Conservation (phyloP, 2,797 vertebrate species). For the Muscicapa comitata region DNA sequence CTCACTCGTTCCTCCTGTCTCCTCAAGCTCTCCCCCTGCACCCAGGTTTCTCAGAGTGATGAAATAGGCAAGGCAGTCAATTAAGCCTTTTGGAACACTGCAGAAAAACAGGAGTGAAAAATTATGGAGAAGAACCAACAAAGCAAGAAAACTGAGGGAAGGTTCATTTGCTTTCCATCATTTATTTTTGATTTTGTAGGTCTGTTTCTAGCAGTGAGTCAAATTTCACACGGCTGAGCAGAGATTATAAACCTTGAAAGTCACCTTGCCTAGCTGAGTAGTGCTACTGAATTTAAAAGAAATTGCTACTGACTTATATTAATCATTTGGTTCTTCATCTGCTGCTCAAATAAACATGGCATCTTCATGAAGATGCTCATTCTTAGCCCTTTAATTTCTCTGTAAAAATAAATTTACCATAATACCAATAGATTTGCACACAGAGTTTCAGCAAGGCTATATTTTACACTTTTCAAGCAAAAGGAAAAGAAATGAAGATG, state of each 20-base stretch:
- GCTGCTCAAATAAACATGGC: background rate
- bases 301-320: background rate
- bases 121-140: background rate
- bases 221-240: background rate
- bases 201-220: background rate
- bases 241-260: background rate
- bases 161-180: background rate
- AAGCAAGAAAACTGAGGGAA: background rate
- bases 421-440: background rate
- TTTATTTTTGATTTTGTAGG: background rate
- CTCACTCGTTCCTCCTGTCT: background rate
- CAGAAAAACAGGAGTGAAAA: background rate
- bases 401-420: background rate
- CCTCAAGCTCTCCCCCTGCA: background rate
- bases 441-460: background rate
- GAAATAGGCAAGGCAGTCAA: background rate
- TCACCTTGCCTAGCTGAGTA: background rate
- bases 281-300: background rate
- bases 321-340: background rate
- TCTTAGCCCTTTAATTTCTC: background rate
- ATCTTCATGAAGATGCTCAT: background rate
- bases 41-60: background rate
- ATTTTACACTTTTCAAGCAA: background rate
- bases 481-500: background rate
- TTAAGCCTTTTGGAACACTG: background rate